Conservation (phyloP, 2,797 vertebrate genomes). For the Octomys mimax region DNA sequence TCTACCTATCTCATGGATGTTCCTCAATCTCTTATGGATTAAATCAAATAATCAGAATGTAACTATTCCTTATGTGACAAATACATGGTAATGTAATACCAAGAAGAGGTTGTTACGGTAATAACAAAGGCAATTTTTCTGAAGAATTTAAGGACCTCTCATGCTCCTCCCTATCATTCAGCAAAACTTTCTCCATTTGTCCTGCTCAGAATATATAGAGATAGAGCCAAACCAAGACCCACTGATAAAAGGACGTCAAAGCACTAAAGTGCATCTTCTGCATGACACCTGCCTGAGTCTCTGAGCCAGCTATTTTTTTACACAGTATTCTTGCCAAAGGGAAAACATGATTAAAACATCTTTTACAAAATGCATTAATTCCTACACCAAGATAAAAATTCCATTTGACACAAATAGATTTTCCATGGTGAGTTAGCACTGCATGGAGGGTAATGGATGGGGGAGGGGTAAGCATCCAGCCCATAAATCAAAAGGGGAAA, state of each 20-base stretch:
- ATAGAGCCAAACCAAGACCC: not conserved
- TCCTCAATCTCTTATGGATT: conserved; percentile 1
- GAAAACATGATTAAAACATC: conserved; percentile 87
- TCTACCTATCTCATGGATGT: not conserved
- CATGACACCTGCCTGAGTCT: conserved; percentile 73
- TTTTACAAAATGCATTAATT: conserved; percentile 90
- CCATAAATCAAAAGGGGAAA: conserved; percentile 88
- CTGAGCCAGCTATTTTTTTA: conserved; percentile 72
- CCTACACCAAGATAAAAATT: conserved; percentile 87
- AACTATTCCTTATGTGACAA: conserved; percentile 40
- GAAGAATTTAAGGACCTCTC: conserved; percentile 1
- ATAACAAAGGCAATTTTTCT: not conserved
- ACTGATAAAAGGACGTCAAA: not conserved
- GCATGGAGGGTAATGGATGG: conserved; percentile 90
- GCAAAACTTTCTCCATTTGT: not conserved
- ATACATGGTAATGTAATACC: not conserved
- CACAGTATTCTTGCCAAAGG: conserved; percentile 84
- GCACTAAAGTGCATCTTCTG: conserved; percentile 64
- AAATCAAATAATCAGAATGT: conserved; percentile 34
- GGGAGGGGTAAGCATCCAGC: conserved; percentile 83
- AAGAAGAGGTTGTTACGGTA: conserved; percentile 39
- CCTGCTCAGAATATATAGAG: not conserved
- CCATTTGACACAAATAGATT: conserved; percentile 89
- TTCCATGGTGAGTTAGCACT: conserved; percentile 87
- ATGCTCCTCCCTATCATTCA: not conserved